Evolutionary conservation across 2,888 invertebrate species (phyloP).

Genomic region (Ariolimax columbianus): DNA sequence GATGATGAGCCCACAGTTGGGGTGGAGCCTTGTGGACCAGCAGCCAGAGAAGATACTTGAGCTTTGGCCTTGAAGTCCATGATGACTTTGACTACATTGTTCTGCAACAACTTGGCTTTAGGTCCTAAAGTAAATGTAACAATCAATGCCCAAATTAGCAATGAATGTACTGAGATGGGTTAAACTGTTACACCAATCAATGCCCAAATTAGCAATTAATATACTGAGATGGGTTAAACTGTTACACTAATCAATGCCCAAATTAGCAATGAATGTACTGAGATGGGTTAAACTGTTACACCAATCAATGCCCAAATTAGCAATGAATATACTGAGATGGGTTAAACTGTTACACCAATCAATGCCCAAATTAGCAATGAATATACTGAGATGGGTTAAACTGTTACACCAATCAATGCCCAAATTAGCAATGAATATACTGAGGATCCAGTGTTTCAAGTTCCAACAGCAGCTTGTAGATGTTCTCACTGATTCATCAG

Average conservation of each 20-base stretch:
- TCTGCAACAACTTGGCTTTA: conserved; percentile 58
- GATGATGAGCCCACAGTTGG: conserved; percentile 15
- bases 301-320: too few relatives aligned
- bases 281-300: too few relatives aligned
- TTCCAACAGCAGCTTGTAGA: too few relatives aligned
- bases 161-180: neutral
- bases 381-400: too few relatives aligned
- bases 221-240: too few relatives aligned
- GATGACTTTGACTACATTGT: conserved; percentile 56
- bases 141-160: neutral
- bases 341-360: too few relatives aligned
- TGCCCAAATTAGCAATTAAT: neutral
- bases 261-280: too few relatives aligned
- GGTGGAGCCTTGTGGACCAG: neutral
- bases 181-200: neutral
- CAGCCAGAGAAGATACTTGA: neutral
- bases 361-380: too few relatives aligned
- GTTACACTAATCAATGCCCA: too few relatives aligned
- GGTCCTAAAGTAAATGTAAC: conserved; percentile 56
- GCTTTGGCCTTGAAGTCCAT: conserved; percentile 58
- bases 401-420: neutral
- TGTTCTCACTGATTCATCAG: too few relatives aligned
- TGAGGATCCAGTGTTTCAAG: too few relatives aligned
- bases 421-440: neutral
- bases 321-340: too few relatives aligned